Evolutionary conservation across 2,797 vertebrate species (phyloP).

Genomic region (Sternarchorhynchus goeldii): DNA sequence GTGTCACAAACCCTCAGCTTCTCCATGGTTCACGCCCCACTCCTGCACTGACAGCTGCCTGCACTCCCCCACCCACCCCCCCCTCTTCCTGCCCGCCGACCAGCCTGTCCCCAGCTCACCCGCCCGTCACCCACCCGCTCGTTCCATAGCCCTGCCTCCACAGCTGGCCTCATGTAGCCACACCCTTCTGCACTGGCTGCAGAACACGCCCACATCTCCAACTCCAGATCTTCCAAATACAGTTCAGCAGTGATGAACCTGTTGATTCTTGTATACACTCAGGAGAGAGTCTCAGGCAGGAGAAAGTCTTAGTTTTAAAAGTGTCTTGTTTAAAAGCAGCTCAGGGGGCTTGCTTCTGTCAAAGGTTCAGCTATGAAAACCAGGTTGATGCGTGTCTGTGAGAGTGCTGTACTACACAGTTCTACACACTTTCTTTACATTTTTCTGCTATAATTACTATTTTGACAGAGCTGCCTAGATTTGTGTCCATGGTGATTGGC

Average conservation of each 20-base stretch:
- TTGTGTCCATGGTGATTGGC: slow-evolving; percentile 34
- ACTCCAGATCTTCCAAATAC: background rate
- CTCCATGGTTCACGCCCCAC: slow-evolving; percentile 24
- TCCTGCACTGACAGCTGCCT: slow-evolving; percentile 44
- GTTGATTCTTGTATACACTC: slow-evolving; percentile 5
- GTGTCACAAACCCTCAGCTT: slow-evolving; percentile 74
- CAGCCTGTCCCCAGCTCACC: slow-evolving; percentile 4
- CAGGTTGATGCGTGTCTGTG: background rate
- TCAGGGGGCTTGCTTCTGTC: background rate
- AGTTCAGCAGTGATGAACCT: slow-evolving; percentile 7
- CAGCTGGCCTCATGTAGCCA: slow-evolving; percentile 31
- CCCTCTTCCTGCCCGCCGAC: slow-evolving; percentile 11
- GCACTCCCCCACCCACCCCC: background rate
- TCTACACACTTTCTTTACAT: background rate
- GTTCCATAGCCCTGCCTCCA: slow-evolving; percentile 3
- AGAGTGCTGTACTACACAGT: background rate
- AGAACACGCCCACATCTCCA: background rate
- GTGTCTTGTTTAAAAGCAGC: background rate
- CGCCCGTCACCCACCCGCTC: slow-evolving; percentile 3
- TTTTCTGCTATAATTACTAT: slow-evolving; percentile 43
- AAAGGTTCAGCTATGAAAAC: background rate
- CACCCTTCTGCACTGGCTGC: slow-evolving; percentile 19
- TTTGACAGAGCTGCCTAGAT: slow-evolving; percentile 30
- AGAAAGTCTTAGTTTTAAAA: background rate
- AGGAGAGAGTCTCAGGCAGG: no score